Percentiles rank a stretch among this genome's conserved stretches.
phyloP scores from a whole-genome alignment of 2,113 vertebrate genomes.

The Labeo rohita region DNA sequence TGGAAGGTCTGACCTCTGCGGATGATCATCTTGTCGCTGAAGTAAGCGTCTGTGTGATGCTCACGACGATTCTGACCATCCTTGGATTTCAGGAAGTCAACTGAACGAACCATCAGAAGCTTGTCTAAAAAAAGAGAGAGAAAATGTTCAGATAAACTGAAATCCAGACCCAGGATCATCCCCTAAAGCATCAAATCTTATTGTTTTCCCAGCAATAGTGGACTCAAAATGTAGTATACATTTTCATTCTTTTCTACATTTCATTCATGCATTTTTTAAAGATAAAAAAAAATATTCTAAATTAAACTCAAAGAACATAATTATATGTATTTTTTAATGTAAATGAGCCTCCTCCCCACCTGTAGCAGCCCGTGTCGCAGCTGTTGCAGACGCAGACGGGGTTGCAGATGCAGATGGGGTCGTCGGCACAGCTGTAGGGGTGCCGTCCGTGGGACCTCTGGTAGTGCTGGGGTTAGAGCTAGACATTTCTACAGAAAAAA shows the following conservation, averaged over 20 bases:
- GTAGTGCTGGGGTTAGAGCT: not conserved
- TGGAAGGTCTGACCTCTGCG: slow-evolving; percentile 84
- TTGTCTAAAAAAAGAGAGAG: slow-evolving; percentile 66
- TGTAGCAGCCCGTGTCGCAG: not conserved
- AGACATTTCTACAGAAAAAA: not conserved
- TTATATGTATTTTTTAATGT: too few relatives aligned
- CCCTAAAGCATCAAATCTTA: too few relatives aligned
- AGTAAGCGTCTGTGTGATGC: slow-evolving; percentile 83
- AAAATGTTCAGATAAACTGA: not conserved
- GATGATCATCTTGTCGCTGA: slow-evolving; percentile 75
- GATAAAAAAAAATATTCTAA: too few relatives aligned
- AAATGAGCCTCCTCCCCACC: not conserved
- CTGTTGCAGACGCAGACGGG: too few relatives aligned
- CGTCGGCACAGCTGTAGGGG: too few relatives aligned
- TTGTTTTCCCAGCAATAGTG: not conserved
- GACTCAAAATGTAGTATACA: not conserved
- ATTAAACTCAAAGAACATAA: too few relatives aligned
- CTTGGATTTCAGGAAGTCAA: slow-evolving; percentile 79
- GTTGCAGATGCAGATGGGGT: too few relatives aligned
- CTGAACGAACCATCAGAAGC: slow-evolving; percentile 71
- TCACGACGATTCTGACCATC: slow-evolving; percentile 68
- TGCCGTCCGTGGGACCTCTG: not conserved
- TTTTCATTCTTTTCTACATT: not conserved
- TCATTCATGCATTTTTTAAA: not conserved
- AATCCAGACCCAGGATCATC: not conserved